A percentile compares a stretch with the other conserved stretches of the same genome.
phyloP scores from a whole-genome alignment of 2,888 invertebrate species.

The Lasioglossum marginatum region DNA sequence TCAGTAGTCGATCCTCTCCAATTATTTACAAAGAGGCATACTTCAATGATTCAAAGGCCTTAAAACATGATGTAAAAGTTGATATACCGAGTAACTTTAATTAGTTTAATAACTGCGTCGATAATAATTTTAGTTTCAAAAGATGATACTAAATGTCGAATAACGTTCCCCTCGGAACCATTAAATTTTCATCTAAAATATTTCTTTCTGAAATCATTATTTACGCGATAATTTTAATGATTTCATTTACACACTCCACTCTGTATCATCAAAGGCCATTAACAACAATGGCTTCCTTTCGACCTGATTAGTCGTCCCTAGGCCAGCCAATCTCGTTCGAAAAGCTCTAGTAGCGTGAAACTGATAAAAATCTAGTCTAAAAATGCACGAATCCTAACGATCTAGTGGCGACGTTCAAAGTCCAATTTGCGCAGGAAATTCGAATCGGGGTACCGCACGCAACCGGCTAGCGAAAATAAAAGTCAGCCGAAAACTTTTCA shows the following conservation, averaged over 20 bases:
- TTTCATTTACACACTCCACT: neutral
- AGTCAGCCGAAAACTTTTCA: slow-evolving; percentile 47
- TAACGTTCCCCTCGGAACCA: neutral
- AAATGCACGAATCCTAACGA: neutral
- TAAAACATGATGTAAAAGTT: too few relatives aligned
- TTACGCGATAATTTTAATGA: neutral
- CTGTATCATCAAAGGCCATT: neutral
- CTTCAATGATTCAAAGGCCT: neutral
- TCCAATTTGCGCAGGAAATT: neutral
- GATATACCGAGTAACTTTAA: neutral
- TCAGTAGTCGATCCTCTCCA: neutral
- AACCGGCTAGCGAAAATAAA: slow-evolving; percentile 62
- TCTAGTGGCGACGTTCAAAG: too few relatives aligned
- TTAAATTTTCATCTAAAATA: neutral
- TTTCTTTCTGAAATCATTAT: neutral
- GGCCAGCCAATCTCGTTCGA: neutral
- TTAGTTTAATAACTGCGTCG: neutral
- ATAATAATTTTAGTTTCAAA: neutral
- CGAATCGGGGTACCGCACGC: slow-evolving; percentile 49
- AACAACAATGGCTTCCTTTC: neutral
- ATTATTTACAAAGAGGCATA: neutral
- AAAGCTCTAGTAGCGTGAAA: neutral
- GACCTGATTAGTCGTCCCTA: neutral
- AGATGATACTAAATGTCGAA: neutral
- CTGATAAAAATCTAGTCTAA: neutral